A percentile compares a stretch with the other conserved stretches of the same genome.
Conservation (phyloP, 2,888 invertebrate genomes). For the Agrochola circellaris region DNA sequence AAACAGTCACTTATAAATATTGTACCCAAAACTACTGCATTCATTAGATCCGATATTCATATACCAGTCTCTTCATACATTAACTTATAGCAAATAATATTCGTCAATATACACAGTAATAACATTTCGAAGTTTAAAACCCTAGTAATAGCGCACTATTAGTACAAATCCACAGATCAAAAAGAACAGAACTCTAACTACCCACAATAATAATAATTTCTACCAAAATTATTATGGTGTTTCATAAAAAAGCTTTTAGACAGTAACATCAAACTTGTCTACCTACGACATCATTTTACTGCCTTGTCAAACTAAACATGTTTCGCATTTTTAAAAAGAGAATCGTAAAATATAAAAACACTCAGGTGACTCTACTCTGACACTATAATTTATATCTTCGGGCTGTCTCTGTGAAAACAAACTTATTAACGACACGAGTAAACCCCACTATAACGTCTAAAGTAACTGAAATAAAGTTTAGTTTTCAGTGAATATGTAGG, state of each 20-base stretch:
- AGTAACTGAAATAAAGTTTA: slow-evolving; percentile 1
- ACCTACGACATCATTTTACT: slow-evolving; percentile 65
- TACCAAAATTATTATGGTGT: slow-evolving; percentile 39
- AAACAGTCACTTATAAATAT: not conserved
- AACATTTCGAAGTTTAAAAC: slow-evolving; percentile 31
- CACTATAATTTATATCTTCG: slow-evolving; percentile 78
- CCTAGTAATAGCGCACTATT: slow-evolving; percentile 17
- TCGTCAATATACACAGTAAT: not conserved
- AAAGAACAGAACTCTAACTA: slow-evolving; percentile 24
- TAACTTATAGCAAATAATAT: slow-evolving; percentile 14
- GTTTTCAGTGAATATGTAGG: slow-evolving; percentile 1
- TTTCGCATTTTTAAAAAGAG: slow-evolving; percentile 76
- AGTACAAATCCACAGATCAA: slow-evolving; percentile 45
- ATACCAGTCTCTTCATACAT: not conserved
- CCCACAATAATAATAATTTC: slow-evolving; percentile 56
- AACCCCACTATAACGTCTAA: slow-evolving; percentile 7
- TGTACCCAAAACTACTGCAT: not conserved
- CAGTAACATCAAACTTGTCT: slow-evolving; percentile 59
- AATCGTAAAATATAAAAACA: slow-evolving; percentile 78
- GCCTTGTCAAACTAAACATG: slow-evolving; percentile 73
- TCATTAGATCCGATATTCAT: not conserved
- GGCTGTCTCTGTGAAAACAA: slow-evolving; percentile 62
- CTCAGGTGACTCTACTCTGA: slow-evolving; percentile 80
- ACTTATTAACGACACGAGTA: slow-evolving; percentile 10
- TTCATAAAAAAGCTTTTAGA: slow-evolving; percentile 66